A percentile compares a stretch with the other conserved stretches of the same genome.
Evolutionary conservation across 2,113 vertebrate species (phyloP).

Genomic region (Forbesichthys agassizii): DNA sequence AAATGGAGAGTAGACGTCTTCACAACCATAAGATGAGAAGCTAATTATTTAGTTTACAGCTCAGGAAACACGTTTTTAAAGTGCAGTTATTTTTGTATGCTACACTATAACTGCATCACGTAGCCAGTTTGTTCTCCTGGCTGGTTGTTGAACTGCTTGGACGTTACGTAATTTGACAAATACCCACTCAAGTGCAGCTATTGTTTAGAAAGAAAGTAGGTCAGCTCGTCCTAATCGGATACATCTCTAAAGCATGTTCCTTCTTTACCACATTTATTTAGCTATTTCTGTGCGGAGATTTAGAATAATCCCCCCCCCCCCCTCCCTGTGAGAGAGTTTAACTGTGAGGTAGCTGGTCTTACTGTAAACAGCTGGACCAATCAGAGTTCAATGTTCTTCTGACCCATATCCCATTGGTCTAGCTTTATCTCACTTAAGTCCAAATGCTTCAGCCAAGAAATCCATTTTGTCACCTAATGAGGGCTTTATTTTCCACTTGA

Average conservation of each 20-base stretch:
- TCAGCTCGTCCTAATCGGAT: constrained; percentile 54
- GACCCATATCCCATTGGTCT: constrained; percentile 33
- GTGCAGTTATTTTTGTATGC: too few relatives aligned
- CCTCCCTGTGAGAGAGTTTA: constrained; percentile 30
- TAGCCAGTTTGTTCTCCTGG: neutral
- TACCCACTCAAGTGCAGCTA: constrained; percentile 38
- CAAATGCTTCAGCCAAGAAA: constrained; percentile 18
- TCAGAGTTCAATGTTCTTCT: constrained; percentile 42
- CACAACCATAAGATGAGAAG: too few relatives aligned
- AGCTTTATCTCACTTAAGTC: constrained; percentile 7
- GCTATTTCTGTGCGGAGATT: constrained; percentile 30
- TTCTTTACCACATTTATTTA: neutral
- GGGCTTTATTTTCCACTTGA: constrained; percentile 21
- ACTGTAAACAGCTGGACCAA: constrained; percentile 28
- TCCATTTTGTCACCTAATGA: constrained; percentile 19
- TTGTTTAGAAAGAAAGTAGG: constrained; percentile 52
- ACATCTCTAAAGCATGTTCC: constrained; percentile 4
- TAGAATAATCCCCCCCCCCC: constrained; percentile 23
- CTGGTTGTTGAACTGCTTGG: constrained; percentile 23
- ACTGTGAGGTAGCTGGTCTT: constrained; percentile 25
- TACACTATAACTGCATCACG: constrained; percentile 11
- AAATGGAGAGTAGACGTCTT: too few relatives aligned
- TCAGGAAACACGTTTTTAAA: too few relatives aligned
- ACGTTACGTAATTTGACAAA: constrained; percentile 58
- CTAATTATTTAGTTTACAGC: too few relatives aligned